Percentiles rank a stretch among this genome's conserved stretches.
Evolutionary conservation across 2,797 vertebrate species (phyloP).

Genomic region (Xenopus petersii): DNA sequence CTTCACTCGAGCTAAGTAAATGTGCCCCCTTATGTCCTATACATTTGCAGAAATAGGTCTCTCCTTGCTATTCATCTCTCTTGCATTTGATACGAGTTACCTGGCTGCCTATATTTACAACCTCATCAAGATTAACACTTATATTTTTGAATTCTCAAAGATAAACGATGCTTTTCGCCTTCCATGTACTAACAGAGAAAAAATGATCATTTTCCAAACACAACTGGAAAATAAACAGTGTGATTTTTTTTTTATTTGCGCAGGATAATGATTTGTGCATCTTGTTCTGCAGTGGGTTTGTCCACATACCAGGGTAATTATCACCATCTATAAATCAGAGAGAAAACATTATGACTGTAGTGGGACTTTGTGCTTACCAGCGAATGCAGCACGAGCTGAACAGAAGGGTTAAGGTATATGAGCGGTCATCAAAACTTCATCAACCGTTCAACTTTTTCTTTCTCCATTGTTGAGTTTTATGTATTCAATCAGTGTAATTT

Average conservation of each 20-base stretch:
- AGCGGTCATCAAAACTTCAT: not conserved
- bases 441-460: not conserved
- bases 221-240: slow-evolving; percentile 26
- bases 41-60: too few relatives aligned
- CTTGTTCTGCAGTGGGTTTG: slow-evolving; percentile 13
- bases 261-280: slow-evolving; percentile 24
- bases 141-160: too few relatives aligned
- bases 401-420: not conserved
- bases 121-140: too few relatives aligned
- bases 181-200: not conserved
- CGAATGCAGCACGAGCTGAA: not conserved
- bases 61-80: too few relatives aligned
- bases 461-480: not conserved
- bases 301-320: slow-evolving; percentile 24
- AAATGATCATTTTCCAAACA: slow-evolving; percentile 16
- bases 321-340: slow-evolving; percentile 21
- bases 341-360: not conserved
- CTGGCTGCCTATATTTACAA: too few relatives aligned
- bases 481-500: not conserved
- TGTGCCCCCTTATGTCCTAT: too few relatives aligned
- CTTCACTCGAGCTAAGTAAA: too few relatives aligned
- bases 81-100: too few relatives aligned
- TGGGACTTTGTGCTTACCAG: not conserved
- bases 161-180: too few relatives aligned
- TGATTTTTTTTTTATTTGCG: slow-evolving; percentile 6